phyloP scores from a whole-genome alignment of 64 coral and sea anemone species.

The Dendronephthya gigantea region DNA sequence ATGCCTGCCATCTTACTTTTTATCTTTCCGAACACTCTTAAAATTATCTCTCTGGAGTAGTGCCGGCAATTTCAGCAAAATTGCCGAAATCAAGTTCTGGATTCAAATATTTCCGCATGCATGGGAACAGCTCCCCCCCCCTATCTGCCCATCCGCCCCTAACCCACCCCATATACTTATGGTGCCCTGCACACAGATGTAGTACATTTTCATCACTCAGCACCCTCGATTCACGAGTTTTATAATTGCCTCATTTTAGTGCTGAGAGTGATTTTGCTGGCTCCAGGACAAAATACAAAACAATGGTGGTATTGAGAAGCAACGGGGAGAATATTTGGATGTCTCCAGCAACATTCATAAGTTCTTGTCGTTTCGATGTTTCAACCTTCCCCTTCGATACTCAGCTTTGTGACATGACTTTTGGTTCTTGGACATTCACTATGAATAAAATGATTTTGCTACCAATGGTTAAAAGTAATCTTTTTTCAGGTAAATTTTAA shows the following conservation, averaged over 20 bases:
- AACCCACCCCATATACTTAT: no score
- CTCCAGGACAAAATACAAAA: slow-evolving; percentile 9
- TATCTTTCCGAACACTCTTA: no score
- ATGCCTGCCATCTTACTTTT: no score
- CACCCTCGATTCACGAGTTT: no score
- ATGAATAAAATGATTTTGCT: not conserved
- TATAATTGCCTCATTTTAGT: not conserved
- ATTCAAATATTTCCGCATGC: no score
- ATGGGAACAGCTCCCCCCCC: no score
- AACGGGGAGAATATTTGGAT: not conserved
- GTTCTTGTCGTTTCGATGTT: slow-evolving; percentile 13
- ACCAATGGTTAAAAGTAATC: not conserved
- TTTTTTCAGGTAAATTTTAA: not conserved
- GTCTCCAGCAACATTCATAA: slow-evolving; percentile 10
- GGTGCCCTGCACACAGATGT: no score
- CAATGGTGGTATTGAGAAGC: not conserved
- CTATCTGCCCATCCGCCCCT: no score
- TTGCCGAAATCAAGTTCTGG: no score
- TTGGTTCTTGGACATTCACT: not conserved
- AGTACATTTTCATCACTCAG: no score
- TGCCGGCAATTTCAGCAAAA: no score
- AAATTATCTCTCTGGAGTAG: no score
- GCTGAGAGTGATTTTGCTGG: slow-evolving; percentile 5
- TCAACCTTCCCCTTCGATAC: not conserved
- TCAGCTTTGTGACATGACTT: not conserved